Conservation (phyloP, 1,140 invertebrate species). For the roundworm (Caenorhabditis elegans) region DNA sequence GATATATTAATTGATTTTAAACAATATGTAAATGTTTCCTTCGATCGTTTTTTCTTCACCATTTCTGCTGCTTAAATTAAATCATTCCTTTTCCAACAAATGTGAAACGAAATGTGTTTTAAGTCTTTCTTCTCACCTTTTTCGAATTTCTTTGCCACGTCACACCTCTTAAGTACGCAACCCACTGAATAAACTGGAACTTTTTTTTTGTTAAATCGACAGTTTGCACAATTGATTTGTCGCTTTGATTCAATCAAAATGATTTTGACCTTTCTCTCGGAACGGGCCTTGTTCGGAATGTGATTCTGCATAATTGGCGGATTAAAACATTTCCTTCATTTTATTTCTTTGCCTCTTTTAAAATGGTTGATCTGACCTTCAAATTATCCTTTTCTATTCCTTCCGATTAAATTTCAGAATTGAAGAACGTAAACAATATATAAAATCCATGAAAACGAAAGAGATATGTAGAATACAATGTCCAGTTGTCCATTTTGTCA, state of each 20-base stretch:
- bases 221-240: slow-evolving; percentile 30
- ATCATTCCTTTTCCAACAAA: neutral
- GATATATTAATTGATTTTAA: too few relatives aligned
- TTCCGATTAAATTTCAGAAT: neutral
- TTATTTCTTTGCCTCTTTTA: neutral
- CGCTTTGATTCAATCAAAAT: neutral
- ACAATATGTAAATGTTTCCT: neutral
- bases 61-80: too few relatives aligned
- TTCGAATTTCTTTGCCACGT: neutral
- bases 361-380: neutral
- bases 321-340: neutral
- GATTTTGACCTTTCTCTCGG: neutral
- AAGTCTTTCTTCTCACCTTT: neutral
- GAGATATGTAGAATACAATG: neutral
- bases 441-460: neutral
- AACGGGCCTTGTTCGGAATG: neutral
- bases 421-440: slow-evolving; percentile 25
- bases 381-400: neutral
- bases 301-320: neutral
- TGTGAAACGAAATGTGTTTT: neutral
- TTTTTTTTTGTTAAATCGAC: too few relatives aligned
- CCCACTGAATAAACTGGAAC: neutral
- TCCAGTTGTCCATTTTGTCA: slow-evolving; percentile 22
- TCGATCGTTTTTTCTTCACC: neutral
- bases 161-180: neutral